Evolutionary conservation across 2,113 vertebrate genomes (phyloP), one percentile per base, ranked within the genome.

Genomic region (Nibea albiflora): DNA sequence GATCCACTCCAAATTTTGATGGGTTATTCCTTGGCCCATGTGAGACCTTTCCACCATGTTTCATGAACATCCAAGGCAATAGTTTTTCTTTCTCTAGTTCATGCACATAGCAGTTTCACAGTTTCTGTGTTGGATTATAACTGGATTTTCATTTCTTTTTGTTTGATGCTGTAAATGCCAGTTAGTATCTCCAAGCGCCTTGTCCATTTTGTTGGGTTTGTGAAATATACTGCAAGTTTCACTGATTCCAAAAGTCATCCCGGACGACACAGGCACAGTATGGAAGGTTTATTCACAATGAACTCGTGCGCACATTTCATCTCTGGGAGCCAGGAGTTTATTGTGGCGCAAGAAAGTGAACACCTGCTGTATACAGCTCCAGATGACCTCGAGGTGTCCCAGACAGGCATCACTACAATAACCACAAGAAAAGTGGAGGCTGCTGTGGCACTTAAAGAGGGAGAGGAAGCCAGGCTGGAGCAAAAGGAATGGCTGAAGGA

Each of bases 341-440:
- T 44, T 11, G 24, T 42, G 47, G 68, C n/a, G 14, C 24, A 47
- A 58, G 56, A 28, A 83, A 64, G 47, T 1, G 1, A 67, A 53
- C 66, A 74, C 69, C 65, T 81, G 68, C 60, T 63, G 49, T 22
- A 39, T 28, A 3, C 46, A 69, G 61, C 62, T 53, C 66, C 66
- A 73, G 52, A 61, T 64, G 71, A 86, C 78, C 67, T 52, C 0
- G 0, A 79, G 78, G 62, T 73, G 61, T 81, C 75, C 76, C 49
- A 15, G 9, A 15, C 54, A 84, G 73, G 60, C 63, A 70, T 63
- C 49, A 20, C 60, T 47, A 42, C 63, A 80, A 75, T 54, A 76
- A 65, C 35, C 84, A 75, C 11, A 53, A 75, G 76, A 50, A 60
- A 75, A 78, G 71, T 22, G 42, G 47, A 52, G 28, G 76, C 68